Evolutionary conservation across 2,797 vertebrate species (phyloP), one percentile per base, ranked within the genome.

Genomic region (Karalla daura): DNA sequence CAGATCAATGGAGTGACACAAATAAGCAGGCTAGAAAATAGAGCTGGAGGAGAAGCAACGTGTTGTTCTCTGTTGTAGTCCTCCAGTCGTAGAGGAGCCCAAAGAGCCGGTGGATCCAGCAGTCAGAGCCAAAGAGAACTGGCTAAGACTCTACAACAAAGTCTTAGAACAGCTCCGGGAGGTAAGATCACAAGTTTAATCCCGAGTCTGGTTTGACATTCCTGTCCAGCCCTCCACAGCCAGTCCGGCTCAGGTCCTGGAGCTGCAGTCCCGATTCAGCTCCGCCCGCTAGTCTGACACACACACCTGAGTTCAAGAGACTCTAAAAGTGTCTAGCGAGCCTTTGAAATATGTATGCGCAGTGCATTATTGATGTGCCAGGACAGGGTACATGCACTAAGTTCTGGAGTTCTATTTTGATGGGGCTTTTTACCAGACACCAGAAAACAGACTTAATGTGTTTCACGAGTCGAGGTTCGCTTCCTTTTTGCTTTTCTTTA

Each of bases 161-260:
- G 97, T 99, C 73, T 94, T 95, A 69, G 91, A 95, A 54, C 97
- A 99, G 83, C 93, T 99, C n/a, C 96, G 95, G 81, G 97, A 99
- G 96, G 98, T 97, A 92, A 90, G 94, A 54, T 17, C 24, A 36
- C 18, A 41, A 27, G 12, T 56, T 58, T 56, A n/a, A 58, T 30
- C 49, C 17, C 44, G 40, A 13, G 7, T 43, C 23, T 49, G 60
- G 32, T 33, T 55, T 30, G 15, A 67, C 41, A 60, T n/a, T 55
- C 33, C 25, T 50, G 47, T 46, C 59, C 45, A 61, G 40, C 39
- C 21, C 24, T 54, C n/a, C 37, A 61, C 20, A 52, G 15, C n/a
- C 30, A 54, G 24, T 46, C 46, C 15, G 59, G 47, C 55, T 43
- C n/a, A 3, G 39, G 2, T 41, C 45, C 24, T 15, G 13, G 49